Percentiles rank a stretch among this genome's conserved stretches.
Evolutionary conservation across 1,140 invertebrate genomes (phyloP).

Genomic region (Teleopsis dalmanni): DNA sequence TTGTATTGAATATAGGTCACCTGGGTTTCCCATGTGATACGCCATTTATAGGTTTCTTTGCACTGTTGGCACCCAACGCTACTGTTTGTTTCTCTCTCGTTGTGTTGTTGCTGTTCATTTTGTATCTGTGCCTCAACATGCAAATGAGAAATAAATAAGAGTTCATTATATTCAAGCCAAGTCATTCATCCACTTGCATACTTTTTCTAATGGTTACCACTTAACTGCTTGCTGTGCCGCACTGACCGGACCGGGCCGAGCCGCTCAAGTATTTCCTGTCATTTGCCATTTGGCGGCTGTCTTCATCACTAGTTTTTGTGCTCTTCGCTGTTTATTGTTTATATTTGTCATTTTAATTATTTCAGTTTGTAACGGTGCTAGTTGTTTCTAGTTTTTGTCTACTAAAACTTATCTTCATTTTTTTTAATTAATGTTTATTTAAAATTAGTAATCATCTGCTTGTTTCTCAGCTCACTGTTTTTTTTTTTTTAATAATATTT

Average conservation of each 20-base stretch:
- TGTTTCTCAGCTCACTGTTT: not conserved
- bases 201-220: not conserved
- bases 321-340: not conserved
- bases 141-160: too few species aligned
- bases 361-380: not conserved
- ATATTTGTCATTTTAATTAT: not conserved
- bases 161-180: too few species aligned
- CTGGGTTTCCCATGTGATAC: conserved; percentile 1
- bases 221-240: not conserved
- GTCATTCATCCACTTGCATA: too few species aligned
- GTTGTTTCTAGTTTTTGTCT: not conserved
- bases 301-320: not conserved
- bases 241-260: too few species aligned
- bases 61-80: not conserved
- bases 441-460: not conserved
- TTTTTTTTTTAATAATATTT: too few species aligned
- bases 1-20: conserved; percentile 3
- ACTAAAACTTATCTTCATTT: too few species aligned
- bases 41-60: conserved; percentile 1
- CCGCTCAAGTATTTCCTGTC: conserved; percentile 5
- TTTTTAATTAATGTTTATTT: conserved; percentile 1
- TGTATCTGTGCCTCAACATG: too few species aligned
- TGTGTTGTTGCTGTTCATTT: not conserved
- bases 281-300: not conserved
- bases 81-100: not conserved